phyloP scores from a whole-genome alignment of 2,888 invertebrate genomes.

The Nomada ruficornis region DNA sequence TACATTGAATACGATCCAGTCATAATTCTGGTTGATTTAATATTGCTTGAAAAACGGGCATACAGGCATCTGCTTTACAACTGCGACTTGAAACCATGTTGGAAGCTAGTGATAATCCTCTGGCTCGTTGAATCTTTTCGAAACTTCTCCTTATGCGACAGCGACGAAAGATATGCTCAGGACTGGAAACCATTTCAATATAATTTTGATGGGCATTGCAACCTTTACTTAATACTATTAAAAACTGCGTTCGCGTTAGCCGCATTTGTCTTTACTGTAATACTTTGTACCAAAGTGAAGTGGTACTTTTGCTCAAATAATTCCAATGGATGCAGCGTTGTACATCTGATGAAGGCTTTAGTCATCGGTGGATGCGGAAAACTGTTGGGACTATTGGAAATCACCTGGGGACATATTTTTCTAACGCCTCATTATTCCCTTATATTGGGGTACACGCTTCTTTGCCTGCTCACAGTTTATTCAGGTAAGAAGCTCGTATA shows the following conservation, averaged over 20 bases:
- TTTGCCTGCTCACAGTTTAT: slow-evolving; percentile 88
- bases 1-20: slow-evolving; percentile 97
- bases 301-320: slow-evolving; percentile 71
- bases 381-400: slow-evolving; percentile 79
- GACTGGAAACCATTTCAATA: slow-evolving; percentile 12
- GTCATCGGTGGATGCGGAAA: slow-evolving; percentile 81
- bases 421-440: slow-evolving; percentile 82
- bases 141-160: slow-evolving; percentile 85
- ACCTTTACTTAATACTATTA: slow-evolving; percentile 78
- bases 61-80: slow-evolving; percentile 95
- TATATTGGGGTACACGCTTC: slow-evolving; percentile 88
- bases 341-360: slow-evolving; percentile 76
- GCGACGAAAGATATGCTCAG: slow-evolving; percentile 26
- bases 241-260: slow-evolving; percentile 77
- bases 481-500: slow-evolving; percentile 85
- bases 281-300: slow-evolving; percentile 76
- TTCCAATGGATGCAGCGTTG: slow-evolving; percentile 73
- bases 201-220: slow-evolving; percentile 70
- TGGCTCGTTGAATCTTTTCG: slow-evolving; percentile 93
- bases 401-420: slow-evolving; percentile 80
- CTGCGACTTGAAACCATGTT: slow-evolving; percentile 90
- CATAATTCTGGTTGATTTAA: slow-evolving; percentile 93
- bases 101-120: slow-evolving; percentile 92
- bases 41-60: slow-evolving; percentile 92
- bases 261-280: slow-evolving; percentile 73